Percentiles rank a stretch among this genome's conserved stretches.
These are phyloP conservation scores for Schizopygopsis malacanthus DNA, from an alignment of 2,797 vertebrate species.

Conservation along the genomic window DNA sequence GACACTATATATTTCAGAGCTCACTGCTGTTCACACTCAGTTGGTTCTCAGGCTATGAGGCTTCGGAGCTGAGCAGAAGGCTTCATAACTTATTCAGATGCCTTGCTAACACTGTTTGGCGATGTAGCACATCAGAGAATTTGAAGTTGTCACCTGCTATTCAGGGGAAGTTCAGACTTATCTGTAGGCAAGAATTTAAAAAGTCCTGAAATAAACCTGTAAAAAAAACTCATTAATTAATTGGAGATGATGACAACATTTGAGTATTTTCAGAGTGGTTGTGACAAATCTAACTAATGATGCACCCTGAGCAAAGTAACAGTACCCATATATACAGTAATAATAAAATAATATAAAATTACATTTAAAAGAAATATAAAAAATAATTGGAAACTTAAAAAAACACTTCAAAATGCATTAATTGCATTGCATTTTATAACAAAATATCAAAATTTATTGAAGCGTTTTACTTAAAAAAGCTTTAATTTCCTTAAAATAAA, in stretches of 20 bases:
- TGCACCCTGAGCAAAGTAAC: not conserved
- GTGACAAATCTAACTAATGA: conserved; percentile 9
- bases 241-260: conserved; percentile 45
- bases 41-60: conserved; percentile 24
- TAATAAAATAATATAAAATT: not conserved
- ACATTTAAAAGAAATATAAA: not conserved
- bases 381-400: not conserved
- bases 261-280: conserved; percentile 16
- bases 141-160: not conserved
- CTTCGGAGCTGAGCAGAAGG: conserved; percentile 39
- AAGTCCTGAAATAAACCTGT: conserved; percentile 46
- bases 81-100: conserved; percentile 54
- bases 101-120: conserved; percentile 43
- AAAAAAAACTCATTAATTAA: conserved; percentile 28
- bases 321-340: not conserved
- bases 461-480: not conserved
- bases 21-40: not conserved
- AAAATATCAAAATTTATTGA: not conserved
- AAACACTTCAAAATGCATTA: not conserved
- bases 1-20: not conserved
- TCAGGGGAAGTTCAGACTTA: not conserved
- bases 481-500: not conserved
- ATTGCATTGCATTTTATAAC: not conserved
- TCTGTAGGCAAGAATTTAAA: not conserved
- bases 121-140: not conserved